Base-by-base conservation (phyloP, 2,113 vertebrate genomes). In the Hippotragus niger region DNA sequence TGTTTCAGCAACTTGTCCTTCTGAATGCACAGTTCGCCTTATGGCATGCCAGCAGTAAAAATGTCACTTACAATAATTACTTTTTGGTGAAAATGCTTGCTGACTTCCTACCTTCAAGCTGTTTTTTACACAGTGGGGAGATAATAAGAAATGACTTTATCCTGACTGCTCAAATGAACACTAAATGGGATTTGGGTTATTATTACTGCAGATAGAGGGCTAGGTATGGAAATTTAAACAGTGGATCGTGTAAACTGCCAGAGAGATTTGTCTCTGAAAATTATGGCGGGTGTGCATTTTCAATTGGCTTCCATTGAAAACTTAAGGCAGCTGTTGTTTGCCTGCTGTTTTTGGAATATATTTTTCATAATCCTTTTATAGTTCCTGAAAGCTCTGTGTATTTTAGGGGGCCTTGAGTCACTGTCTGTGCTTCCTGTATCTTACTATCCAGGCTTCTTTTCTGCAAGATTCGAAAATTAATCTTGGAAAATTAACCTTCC, bases 121-220 rank as follows among this genome's bases (percentile, higher is more conserved):
- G 99, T 99, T 99, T 99, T 99, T 99, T 99, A 99, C 99, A 99
- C 99, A 99, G 99, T 99, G 98, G 99, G 99, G 99, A 99, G 99
- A 99, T 99, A 99, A 99, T 99, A 99, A 99, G 99, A 99, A 99
- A 99, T 99, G 99, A 99, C 99, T 99, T 99, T 99, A 99, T 99
- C 99, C 99, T 99, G 99, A 99, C 99, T 99, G 99, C 99, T 99
- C 99, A 99, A 99, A 99, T 99, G 99, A 99, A 99, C 99, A 99
- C 99, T 99, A 99, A 99, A 99, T 99, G 99, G 99, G 99, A 99
- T 99, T 99, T 98, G 98, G 99, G 99, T 99, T 99, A 98, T 99
- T 99, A 99, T 98, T 99, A 97, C 98, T 97, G 95, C 97, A 97
- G 98, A 98, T 98, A 94, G 98, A 99, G 97, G 97, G 87, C 98